These are phyloP conservation scores for Rhea pennata DNA, from an alignment of 2,113 vertebrate genomes.

Conservation along the genomic window DNA sequence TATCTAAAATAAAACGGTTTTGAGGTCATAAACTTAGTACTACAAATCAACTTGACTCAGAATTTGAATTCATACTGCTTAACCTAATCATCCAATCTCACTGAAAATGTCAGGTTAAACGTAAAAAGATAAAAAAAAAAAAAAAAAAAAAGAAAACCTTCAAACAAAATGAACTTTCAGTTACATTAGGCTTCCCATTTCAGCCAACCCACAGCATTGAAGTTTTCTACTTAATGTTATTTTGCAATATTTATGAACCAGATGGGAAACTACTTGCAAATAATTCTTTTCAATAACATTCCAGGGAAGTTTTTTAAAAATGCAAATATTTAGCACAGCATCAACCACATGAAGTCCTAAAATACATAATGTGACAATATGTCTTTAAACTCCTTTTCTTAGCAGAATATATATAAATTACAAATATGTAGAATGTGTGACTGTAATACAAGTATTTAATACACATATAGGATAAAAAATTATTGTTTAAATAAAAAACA, in stretches of 20 bases:
- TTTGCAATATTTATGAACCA: not conserved
- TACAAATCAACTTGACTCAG: not conserved
- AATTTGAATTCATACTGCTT: not conserved
- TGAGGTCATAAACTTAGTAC: not conserved
- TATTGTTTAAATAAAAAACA: not conserved
- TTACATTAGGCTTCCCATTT: not conserved
- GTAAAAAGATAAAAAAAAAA: not conserved
- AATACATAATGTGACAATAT: not conserved
- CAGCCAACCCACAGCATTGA: not conserved
- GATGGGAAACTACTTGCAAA: not conserved
- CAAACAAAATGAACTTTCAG: not conserved
- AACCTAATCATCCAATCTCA: not conserved
- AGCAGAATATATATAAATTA: not conserved
- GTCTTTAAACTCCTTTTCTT: not conserved
- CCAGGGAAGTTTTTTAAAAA: not conserved
- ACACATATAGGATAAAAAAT: not conserved
- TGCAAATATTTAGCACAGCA: not conserved
- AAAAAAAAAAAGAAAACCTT: not conserved
- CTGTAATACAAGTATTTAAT: not conserved
- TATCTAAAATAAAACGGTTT: not conserved
- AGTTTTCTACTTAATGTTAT: not conserved
- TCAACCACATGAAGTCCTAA: not conserved
- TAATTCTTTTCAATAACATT: not conserved
- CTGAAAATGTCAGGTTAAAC: not conserved
- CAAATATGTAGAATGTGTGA: not conserved